phyloP scores from a whole-genome alignment of 2,797 vertebrate genomes.

The Microctenopoma stevenorrisi region DNA sequence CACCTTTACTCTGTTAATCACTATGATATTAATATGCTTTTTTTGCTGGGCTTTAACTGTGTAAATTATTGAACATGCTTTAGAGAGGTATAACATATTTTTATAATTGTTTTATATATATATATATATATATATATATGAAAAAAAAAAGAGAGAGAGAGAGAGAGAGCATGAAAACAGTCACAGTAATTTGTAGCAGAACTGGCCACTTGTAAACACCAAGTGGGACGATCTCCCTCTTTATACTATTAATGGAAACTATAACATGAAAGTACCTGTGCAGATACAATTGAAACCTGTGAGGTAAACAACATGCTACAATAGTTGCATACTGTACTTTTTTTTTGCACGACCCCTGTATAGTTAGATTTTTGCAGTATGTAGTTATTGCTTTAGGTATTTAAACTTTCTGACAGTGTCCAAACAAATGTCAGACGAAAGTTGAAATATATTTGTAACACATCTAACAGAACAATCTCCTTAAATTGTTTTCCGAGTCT shows the following conservation, averaged over 20 bases:
- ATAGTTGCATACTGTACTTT: constrained; percentile 32
- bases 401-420: constrained; percentile 22
- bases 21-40: constrained; percentile 35
- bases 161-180: constrained; percentile 30
- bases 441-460: constrained; percentile 15
- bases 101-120: background rate
- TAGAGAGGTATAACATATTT: constrained; percentile 25
- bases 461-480: constrained; percentile 7
- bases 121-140: too few species aligned
- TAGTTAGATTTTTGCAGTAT: constrained; percentile 23
- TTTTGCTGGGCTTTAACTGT: constrained; percentile 50
- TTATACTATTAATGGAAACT: constrained; percentile 9
- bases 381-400: constrained; percentile 43
- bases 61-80: constrained; percentile 37
- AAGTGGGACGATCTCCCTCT: constrained; percentile 19
- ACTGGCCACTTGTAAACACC: constrained; percentile 57
- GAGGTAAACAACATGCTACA: constrained; percentile 30
- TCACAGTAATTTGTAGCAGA: constrained; percentile 49
- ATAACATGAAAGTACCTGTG: background rate
- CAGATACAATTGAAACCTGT: constrained; percentile 18
- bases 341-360: constrained; percentile 24
- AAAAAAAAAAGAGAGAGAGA: too few species aligned
- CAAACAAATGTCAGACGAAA: constrained; percentile 6
- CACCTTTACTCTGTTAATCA: constrained; percentile 17
- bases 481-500: constrained; percentile 15